Percentiles rank a stretch among this genome's conserved stretches.
Evolutionary conservation across 1,140 invertebrate species (phyloP).

Genomic region (Orius laevigatus): DNA sequence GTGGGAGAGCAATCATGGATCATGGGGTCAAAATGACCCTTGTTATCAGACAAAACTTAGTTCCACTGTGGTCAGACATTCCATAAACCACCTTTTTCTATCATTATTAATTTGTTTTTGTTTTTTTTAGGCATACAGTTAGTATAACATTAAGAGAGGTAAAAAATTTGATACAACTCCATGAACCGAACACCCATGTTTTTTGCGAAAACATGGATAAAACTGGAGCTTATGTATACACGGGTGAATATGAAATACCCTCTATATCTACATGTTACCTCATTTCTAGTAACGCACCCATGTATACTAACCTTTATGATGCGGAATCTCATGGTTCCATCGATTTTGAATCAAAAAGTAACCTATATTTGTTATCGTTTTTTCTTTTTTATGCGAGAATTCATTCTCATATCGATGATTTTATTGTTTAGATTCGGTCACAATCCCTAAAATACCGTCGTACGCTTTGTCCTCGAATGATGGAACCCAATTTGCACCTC

Average conservation of each 20-base stretch:
- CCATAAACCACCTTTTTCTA: too few species aligned
- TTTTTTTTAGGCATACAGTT: conserved; percentile 31
- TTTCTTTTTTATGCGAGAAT: background rate
- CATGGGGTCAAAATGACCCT: too few species aligned
- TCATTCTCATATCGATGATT: conserved; percentile 9
- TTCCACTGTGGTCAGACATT: too few species aligned
- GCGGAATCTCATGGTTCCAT: conserved; percentile 1
- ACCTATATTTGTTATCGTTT: conserved; percentile 1
- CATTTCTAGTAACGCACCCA: conserved; percentile 40
- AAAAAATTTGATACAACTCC: conserved; percentile 18
- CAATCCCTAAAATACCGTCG: conserved; percentile 41
- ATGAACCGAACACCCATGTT: conserved; percentile 15
- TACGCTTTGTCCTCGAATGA: conserved; percentile 25
- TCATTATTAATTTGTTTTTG: too few species aligned
- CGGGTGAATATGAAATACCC: conserved; percentile 8
- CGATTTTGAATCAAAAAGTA: background rate
- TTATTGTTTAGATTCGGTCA: conserved; percentile 33
- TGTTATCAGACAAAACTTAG: too few species aligned
- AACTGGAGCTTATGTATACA: conserved; percentile 1
- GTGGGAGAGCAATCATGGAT: too few species aligned
- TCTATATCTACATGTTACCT: conserved; percentile 34
- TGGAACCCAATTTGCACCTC: conserved; percentile 37
- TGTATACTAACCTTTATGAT: conserved; percentile 5
- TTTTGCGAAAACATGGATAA: conserved; percentile 14
- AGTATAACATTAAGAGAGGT: conserved; percentile 37